These are phyloP conservation scores for Lasioglossum villosulum DNA, from an alignment of 2,888 invertebrate genomes.

Conservation along the genomic window DNA sequence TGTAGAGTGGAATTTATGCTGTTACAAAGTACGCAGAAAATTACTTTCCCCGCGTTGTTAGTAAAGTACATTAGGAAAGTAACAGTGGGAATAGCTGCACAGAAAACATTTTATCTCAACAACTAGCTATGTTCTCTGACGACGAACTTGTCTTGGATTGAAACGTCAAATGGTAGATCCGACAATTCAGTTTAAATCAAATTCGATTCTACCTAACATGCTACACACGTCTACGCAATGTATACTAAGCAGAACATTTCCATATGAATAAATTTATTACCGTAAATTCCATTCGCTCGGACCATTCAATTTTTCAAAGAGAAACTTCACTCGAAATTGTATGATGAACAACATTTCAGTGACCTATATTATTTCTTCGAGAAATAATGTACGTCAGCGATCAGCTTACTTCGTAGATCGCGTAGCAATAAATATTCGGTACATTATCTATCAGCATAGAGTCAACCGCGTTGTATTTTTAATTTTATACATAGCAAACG, in stretches of 20 bases:
- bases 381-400: neutral
- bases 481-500: too few relatives aligned
- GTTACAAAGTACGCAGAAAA: too few relatives aligned
- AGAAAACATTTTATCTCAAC: neutral
- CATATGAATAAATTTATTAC: neutral
- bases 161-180: neutral
- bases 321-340: neutral
- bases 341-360: neutral
- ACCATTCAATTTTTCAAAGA: neutral
- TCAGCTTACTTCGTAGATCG: neutral
- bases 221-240: neutral
- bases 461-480: too few relatives aligned
- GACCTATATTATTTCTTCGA: neutral
- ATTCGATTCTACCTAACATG: neutral
- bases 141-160: neutral
- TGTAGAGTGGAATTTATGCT: neutral
- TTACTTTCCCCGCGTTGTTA: too few relatives aligned
- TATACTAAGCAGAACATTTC: neutral
- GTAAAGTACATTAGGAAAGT: too few relatives aligned
- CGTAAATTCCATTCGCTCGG: neutral
- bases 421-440: neutral
- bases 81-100: neutral
- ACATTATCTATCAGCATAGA: too few relatives aligned
- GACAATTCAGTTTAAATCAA: neutral
- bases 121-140: neutral